These are phyloP conservation scores for Alloscopus bannaensis DNA, from an alignment of 2,888 invertebrate species.

Conservation along the genomic window DNA sequence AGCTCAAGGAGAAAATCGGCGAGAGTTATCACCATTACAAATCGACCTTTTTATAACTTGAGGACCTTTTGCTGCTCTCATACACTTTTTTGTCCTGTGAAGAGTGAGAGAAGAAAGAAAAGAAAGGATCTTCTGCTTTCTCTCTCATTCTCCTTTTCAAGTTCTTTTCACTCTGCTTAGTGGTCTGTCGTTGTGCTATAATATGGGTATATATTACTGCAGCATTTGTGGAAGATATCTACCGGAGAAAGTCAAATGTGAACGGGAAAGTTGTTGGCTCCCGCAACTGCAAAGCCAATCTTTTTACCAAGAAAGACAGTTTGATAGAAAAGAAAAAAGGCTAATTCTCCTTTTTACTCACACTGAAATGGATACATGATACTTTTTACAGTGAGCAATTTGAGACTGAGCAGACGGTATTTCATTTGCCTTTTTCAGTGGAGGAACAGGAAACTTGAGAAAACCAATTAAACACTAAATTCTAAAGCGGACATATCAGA, in stretches of 20 bases:
- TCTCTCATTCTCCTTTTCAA: too few species aligned
- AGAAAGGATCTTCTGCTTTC: too few species aligned
- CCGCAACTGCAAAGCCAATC: too few species aligned
- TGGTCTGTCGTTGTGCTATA: too few species aligned
- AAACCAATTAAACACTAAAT: constrained; percentile 26
- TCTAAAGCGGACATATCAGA: constrained; percentile 3
- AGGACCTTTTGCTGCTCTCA: constrained; percentile 14
- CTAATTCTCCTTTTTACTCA: neutral
- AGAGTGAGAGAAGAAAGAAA: constrained; percentile 18
- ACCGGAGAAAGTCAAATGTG: neutral
- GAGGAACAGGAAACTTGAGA: constrained; percentile 8
- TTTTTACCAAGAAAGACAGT: constrained; percentile 3
- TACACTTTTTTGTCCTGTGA: constrained; percentile 19
- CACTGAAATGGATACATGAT: too few species aligned
- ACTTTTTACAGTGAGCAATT: neutral
- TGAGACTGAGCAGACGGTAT: neutral
- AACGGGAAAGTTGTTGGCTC: neutral
- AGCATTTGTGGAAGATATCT: too few species aligned
- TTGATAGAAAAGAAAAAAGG: neutral
- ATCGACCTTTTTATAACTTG: constrained; percentile 39
- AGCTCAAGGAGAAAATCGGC: constrained; percentile 62
- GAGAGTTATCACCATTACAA: constrained; percentile 59
- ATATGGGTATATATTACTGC: too few species aligned
- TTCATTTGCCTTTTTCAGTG: constrained; percentile 3
- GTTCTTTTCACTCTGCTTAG: too few species aligned